Base-by-base conservation (phyloP, 2,797 vertebrate genomes). In the Neosalanx taihuensis region DNA sequence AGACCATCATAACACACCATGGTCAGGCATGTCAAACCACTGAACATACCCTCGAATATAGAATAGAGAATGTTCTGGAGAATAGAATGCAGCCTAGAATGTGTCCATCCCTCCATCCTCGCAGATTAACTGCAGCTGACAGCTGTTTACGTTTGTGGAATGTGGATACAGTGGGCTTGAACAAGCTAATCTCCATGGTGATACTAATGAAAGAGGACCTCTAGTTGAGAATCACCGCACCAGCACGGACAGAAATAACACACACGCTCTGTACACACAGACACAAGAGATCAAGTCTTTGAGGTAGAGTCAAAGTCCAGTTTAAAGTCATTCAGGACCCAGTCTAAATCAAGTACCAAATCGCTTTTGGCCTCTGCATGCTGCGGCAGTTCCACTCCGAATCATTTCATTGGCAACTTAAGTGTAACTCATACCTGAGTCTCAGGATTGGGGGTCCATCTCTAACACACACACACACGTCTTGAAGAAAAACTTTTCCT, bases 141-240 rank as follows among this genome's bases (percentile, higher is more conserved):
- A 77, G 76, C 70, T 78, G 75, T 82, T 80, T 77, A 80, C 72
- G 67, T 74, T 74, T 56, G 41, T 20, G 58, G 67, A 72, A 67
- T 66, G 31, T 72, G 15, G 56, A 35, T 64, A 18, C 23, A 33
- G 64, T 64, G 64, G 63, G 62, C 30, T 58, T 72, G 58, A 56
- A 56, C n/a, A 46, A 15, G 23, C 12, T 58, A 72, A 65, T 60
- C 64, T 51, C 57, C 63, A 41, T 7, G 4, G 30, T 51, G 26
- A 71, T 61, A 71, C 33, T 20, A 63, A 64, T 71, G 3, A 71
- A 56, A 51, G 23, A n/a, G n/a, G 64, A 51, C 26, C 30, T 33
- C 60, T 46, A 9, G 41, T 46, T 46, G 41, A 46, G 41, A 12
- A 46, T 46, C 41, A 46, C 41, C 41, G 15, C 60, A 30, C 17